Percentiles rank a stretch among this genome's conserved stretches.
These are phyloP conservation scores for Scolanthus callimorphus DNA, from an alignment of 92 coral and sea anemone genomes.

Conservation along the genomic window DNA sequence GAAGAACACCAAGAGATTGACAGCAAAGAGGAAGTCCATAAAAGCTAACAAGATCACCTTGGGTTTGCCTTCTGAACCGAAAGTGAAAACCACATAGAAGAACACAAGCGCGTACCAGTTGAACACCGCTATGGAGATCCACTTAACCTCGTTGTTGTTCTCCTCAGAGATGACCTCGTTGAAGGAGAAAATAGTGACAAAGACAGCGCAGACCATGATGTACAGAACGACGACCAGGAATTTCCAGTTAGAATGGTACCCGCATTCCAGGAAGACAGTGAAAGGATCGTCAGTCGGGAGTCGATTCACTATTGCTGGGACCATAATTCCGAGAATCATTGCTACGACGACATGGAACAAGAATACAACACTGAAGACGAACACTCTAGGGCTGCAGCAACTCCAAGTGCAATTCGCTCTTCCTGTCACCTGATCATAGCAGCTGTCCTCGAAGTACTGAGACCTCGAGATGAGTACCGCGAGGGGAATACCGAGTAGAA, in stretches of 20 bases:
- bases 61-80: constrained; percentile 65
- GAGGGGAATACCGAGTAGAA: constrained; percentile 78
- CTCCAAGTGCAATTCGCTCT: constrained; percentile 33
- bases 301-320: constrained; percentile 66
- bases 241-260: constrained; percentile 69
- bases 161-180: constrained; percentile 68
- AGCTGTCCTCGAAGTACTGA: constrained; percentile 60
- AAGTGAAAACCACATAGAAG: constrained; percentile 68
- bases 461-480: constrained; percentile 75
- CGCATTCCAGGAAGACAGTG: constrained; percentile 90
- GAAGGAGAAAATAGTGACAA: constrained; percentile 65
- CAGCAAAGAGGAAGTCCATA: constrained; percentile 62
- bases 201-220: constrained; percentile 59
- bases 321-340: constrained; percentile 38
- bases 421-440: constrained; percentile 66
- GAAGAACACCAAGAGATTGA: constrained; percentile 64
- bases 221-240: constrained; percentile 70
- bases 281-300: constrained; percentile 56
- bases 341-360: constrained; percentile 60
- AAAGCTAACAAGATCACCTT: constrained; percentile 76
- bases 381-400: constrained; percentile 37
- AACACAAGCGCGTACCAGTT: constrained; percentile 71
- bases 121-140: constrained; percentile 84
- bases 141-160: constrained; percentile 86
- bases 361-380: constrained; percentile 44